phyloP scores from a whole-genome alignment of 2,113 vertebrate species.

The Actinemys pallida region DNA sequence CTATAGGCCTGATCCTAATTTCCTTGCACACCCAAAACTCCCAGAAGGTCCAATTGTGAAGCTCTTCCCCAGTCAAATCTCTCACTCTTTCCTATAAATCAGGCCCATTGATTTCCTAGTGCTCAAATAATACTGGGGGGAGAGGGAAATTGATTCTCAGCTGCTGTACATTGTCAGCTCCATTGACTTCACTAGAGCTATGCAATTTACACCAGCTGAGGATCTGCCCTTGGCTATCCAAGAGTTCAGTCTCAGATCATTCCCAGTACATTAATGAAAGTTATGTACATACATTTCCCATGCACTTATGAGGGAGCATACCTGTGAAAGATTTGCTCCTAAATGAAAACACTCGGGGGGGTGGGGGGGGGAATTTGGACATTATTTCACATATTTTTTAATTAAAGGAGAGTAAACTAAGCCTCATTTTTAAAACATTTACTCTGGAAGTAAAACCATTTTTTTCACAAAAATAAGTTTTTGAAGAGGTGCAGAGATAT shows the following conservation, averaged over 20 bases:
- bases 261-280: neutral
- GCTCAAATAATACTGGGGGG: neutral
- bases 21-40: neutral
- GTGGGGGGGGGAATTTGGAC: neutral
- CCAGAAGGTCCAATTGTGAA: neutral
- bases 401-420: neutral
- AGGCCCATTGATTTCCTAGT: neutral
- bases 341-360: neutral
- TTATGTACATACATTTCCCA: neutral
- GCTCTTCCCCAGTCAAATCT: neutral
- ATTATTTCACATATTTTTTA: neutral
- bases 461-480: neutral
- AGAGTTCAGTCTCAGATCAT: neutral
- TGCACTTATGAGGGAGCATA: neutral
- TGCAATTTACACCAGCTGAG: neutral
- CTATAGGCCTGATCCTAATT: neutral
- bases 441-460: neutral
- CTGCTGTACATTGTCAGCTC: neutral
- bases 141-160: neutral
- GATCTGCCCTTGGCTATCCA: neutral
- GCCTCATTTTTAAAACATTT: neutral
- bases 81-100: neutral
- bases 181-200: neutral
- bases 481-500: neutral
- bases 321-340: neutral